phyloP scores from a whole-genome alignment of 2,797 vertebrate genomes.

The Manis javanica region DNA sequence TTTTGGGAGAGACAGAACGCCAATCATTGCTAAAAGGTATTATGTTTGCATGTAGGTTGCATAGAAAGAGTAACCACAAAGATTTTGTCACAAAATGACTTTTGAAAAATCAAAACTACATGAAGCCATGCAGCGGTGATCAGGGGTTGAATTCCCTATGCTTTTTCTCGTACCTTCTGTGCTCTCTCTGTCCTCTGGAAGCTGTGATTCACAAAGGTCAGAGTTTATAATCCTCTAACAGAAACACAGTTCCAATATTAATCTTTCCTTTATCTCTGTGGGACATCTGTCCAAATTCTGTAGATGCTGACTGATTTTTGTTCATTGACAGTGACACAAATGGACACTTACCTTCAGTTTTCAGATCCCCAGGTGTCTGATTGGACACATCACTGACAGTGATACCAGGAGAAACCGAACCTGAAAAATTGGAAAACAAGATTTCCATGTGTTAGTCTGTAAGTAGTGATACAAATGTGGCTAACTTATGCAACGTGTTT shows the following conservation, averaged over 20 bases:
- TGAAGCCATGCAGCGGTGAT: not conserved
- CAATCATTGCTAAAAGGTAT: too few species aligned
- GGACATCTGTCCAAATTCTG: not conserved
- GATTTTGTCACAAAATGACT: not conserved
- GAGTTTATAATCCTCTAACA: not conserved
- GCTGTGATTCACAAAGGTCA: too few species aligned
- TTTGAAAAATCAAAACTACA: not conserved
- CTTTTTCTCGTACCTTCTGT: not conserved
- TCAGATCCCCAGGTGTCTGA: not conserved
- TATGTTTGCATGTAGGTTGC: too few species aligned
- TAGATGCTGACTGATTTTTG: not conserved
- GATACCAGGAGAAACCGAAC: constrained; percentile 86
- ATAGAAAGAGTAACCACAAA: too few species aligned
- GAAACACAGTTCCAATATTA: not conserved
- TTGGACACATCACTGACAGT: constrained; percentile 82
- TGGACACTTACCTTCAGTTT: constrained; percentile 71
- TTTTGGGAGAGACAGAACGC: too few species aligned
- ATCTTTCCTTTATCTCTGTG: not conserved
- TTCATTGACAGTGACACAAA: not conserved
- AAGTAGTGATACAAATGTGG: not conserved
- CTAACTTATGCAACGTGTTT: not conserved
- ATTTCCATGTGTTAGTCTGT: not conserved
- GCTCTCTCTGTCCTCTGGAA: not conserved
- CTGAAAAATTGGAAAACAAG: constrained; percentile 86
- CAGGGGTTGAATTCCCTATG: not conserved